Conservation (phyloP, 1,140 invertebrate genomes). For the Diachasmimorpha longicaudata region DNA sequence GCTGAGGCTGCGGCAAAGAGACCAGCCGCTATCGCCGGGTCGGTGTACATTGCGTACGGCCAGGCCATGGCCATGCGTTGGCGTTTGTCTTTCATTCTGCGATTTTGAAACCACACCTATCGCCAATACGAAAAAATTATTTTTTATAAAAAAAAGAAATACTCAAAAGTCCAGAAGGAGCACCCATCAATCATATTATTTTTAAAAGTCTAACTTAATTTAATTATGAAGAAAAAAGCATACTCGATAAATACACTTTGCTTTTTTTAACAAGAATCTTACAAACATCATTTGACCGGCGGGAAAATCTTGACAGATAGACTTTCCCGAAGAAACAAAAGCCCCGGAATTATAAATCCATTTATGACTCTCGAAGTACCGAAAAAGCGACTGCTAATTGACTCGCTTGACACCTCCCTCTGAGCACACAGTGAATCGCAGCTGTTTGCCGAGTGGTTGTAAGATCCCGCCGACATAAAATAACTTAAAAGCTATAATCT, state of each 20-base stretch:
- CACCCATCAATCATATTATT: no score
- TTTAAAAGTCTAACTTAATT: no score
- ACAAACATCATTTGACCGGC: no score
- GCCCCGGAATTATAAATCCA: neutral
- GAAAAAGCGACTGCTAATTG: conserved; percentile 15
- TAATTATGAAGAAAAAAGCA: no score
- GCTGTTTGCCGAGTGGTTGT: neutral
- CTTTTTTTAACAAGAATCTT: no score
- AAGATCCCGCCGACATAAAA: neutral
- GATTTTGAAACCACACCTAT: conserved; percentile 99
- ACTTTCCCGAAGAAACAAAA: neutral
- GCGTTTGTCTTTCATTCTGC: conserved; percentile 98
- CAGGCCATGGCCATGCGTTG: conserved; percentile 92
- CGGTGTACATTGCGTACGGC: conserved; percentile 94
- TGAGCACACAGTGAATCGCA: neutral
- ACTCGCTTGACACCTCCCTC: conserved; percentile 14
- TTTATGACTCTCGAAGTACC: neutral
- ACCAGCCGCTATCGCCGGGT: conserved; percentile 90
- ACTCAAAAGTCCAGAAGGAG: no score
- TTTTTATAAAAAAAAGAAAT: neutral
- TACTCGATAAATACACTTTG: no score
- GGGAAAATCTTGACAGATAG: no score
- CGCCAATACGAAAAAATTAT: conserved; percentile 20
- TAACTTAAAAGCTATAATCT: conserved; percentile 42
- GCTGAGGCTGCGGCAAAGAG: conserved; percentile 87